Evolutionary conservation across 2,797 vertebrate genomes (phyloP).

Genomic region (Cuculus canorus): DNA sequence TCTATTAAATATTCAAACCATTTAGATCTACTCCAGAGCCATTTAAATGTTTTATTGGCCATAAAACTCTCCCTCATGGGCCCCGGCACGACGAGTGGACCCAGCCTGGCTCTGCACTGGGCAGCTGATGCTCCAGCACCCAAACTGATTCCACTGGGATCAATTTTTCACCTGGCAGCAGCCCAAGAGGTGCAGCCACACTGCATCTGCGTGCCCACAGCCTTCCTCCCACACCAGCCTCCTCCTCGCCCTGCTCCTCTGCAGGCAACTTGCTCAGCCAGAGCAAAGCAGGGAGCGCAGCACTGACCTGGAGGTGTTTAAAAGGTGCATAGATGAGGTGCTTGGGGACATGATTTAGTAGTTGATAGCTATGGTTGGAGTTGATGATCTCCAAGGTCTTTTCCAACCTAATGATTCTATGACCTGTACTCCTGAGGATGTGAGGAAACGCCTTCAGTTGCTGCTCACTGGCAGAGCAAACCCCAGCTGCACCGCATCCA

Average conservation of each 20-base stretch:
- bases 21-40: conserved; percentile 34
- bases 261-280: accelerated
- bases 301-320: too few relatives aligned
- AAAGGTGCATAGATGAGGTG: too few relatives aligned
- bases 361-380: too few relatives aligned
- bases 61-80: neutral
- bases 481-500: neutral
- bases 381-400: too few relatives aligned
- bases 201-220: accelerated
- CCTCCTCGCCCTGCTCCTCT: neutral
- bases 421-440: accelerated
- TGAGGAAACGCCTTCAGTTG: accelerated
- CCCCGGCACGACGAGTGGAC: accelerated
- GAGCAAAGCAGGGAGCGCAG: neutral
- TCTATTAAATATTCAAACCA: conserved; percentile 53
- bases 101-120: neutral
- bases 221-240: neutral
- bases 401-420: too few relatives aligned
- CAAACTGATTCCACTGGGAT: neutral
- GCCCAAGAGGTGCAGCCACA: neutral
- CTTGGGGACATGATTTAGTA: too few relatives aligned
- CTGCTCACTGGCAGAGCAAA: neutral
- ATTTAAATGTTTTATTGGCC: conserved; percentile 12
- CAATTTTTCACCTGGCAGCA: neutral
- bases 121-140: neutral